These are phyloP conservation scores for Heterocephalus glaber DNA, from an alignment of 2,113 vertebrate genomes.

Conservation along the genomic window DNA sequence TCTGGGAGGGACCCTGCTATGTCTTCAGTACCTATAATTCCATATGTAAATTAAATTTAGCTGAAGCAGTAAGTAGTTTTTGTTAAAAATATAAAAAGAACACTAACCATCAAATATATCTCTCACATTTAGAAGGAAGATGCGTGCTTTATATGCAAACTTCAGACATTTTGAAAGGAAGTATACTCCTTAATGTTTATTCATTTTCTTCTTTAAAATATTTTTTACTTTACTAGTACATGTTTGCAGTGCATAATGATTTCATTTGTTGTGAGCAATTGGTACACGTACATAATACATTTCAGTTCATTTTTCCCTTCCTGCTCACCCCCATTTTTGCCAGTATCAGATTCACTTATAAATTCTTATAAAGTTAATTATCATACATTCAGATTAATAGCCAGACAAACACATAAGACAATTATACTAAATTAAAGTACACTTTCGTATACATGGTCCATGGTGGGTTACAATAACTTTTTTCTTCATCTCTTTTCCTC, in stretches of 20 bases:
- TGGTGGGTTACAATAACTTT: background rate
- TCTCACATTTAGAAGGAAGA: background rate
- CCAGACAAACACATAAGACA: background rate
- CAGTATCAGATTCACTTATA: background rate
- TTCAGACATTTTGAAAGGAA: background rate
- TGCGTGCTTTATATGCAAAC: background rate
- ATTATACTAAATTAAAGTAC: background rate
- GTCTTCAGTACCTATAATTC: slow-evolving; percentile 35
- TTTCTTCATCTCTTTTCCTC: background rate
- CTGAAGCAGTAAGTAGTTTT: slow-evolving; percentile 33
- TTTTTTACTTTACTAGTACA: background rate
- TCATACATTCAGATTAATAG: background rate
- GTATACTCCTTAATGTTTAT: background rate
- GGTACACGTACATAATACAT: background rate
- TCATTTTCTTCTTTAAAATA: background rate
- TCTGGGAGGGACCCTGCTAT: slow-evolving; percentile 6
- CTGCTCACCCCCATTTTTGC: background rate
- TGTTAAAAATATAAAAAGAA: background rate
- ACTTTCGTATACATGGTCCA: background rate
- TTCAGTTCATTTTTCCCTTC: background rate
- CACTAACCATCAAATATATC: background rate
- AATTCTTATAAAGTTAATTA: background rate
- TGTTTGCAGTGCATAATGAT: background rate
- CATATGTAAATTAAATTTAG: slow-evolving; percentile 60
- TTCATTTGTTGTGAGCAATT: background rate